Conservation (phyloP, 2,797 vertebrate genomes). For the Gastrophryne carolinensis region DNA sequence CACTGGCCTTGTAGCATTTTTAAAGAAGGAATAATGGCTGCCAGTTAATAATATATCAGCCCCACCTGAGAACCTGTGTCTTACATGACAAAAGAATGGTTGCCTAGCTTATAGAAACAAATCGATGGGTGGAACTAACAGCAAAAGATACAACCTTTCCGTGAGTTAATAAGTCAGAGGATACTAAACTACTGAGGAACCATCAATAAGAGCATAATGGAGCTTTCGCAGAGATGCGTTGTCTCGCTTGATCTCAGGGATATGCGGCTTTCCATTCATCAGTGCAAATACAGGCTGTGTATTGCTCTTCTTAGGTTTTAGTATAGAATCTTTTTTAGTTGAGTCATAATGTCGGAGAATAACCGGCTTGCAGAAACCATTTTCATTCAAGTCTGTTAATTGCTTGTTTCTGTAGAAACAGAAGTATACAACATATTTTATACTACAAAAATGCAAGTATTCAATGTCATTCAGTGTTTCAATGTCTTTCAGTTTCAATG, state of each 20-base stretch:
- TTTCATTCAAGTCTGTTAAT: slow-evolving; percentile 54
- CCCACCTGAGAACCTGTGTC: too few relatives aligned
- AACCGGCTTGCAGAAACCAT: slow-evolving; percentile 55
- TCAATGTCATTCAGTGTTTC: too few relatives aligned
- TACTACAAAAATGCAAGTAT: not conserved
- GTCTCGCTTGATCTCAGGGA: slow-evolving; percentile 55
- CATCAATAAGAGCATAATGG: slow-evolving; percentile 66
- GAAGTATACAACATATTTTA: not conserved
- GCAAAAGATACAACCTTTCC: too few relatives aligned
- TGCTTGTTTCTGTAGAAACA: slow-evolving; percentile 63
- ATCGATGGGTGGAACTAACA: too few relatives aligned
- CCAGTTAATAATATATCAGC: too few relatives aligned
- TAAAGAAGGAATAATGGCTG: too few relatives aligned
- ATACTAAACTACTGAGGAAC: slow-evolving; percentile 76
- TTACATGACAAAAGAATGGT: too few relatives aligned
- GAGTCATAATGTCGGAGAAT: slow-evolving; percentile 67
- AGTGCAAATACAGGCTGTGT: slow-evolving; percentile 48
- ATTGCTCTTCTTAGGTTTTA: slow-evolving; percentile 12
- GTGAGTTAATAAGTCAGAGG: too few relatives aligned
- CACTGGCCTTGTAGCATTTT: too few relatives aligned
- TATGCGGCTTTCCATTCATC: slow-evolving; percentile 54
- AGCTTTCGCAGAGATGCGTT: slow-evolving; percentile 63
- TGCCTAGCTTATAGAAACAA: too few relatives aligned
- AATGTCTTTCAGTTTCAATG: too few relatives aligned
- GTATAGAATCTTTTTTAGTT: slow-evolving; percentile 21